Evolutionary conservation across 2,888 invertebrate genomes (phyloP).

Genomic region (Apeira syringaria): DNA sequence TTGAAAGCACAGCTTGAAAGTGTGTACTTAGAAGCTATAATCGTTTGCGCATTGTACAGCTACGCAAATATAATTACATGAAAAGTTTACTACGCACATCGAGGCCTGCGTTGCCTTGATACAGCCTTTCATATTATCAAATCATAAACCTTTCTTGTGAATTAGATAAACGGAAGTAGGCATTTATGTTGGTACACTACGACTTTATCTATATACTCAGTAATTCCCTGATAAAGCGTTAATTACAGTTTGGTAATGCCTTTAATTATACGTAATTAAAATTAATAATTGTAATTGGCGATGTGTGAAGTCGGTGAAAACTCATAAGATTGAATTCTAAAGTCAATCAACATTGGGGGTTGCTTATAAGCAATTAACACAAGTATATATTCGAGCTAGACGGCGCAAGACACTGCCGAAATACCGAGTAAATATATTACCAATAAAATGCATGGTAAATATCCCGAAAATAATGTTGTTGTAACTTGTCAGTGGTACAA

Average conservation of each 20-base stretch:
- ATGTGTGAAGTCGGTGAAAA: not conserved
- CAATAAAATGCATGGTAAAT: no score
- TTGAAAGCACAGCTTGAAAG: slow-evolving; percentile 10
- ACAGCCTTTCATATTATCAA: slow-evolving; percentile 46
- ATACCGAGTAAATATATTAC: no score
- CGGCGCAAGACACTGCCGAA: no score
- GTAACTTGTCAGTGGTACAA: no score
- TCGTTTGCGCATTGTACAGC: slow-evolving; percentile 29
- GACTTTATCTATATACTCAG: slow-evolving; percentile 22
- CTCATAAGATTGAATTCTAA: no score
- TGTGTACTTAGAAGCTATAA: slow-evolving; percentile 23
- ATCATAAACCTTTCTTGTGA: slow-evolving; percentile 31
- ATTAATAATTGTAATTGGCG: slow-evolving; percentile 4
- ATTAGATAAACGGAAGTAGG: slow-evolving; percentile 29
- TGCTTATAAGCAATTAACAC: no score
- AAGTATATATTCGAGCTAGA: no score
- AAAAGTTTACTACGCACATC: slow-evolving; percentile 56
- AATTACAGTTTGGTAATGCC: slow-evolving; percentile 5
- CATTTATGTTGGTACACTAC: slow-evolving; percentile 14
- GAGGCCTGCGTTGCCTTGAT: slow-evolving; percentile 45
- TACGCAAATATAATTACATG: slow-evolving; percentile 52
- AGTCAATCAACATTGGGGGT: no score
- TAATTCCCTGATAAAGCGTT: slow-evolving; percentile 8
- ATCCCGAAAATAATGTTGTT: no score
- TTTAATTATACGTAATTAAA: slow-evolving; percentile 1